Conservation (phyloP, 2,113 vertebrate genomes). For the Tursiops truncatus region DNA sequence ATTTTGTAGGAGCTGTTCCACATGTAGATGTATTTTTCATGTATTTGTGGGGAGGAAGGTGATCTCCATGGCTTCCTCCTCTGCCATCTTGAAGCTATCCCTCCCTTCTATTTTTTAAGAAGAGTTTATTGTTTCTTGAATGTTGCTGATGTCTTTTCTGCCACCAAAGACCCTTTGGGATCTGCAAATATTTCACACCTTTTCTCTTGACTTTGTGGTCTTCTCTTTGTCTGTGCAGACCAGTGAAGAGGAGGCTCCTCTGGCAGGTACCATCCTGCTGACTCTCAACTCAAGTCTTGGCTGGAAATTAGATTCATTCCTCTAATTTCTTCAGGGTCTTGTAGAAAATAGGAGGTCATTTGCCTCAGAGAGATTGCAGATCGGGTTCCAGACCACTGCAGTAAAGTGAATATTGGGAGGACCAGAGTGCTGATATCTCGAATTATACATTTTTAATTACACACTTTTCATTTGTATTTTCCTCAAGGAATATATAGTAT, state of each 20-base stretch:
- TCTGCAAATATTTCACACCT: not conserved
- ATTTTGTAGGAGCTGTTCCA: too few species aligned
- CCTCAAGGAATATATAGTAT: not conserved
- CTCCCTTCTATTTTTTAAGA: not conserved
- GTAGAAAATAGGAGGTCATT: not conserved
- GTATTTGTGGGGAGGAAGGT: too few species aligned
- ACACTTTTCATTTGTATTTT: not conserved
- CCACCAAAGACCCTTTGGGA: not conserved
- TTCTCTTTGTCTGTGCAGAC: not conserved
- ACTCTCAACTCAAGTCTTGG: not conserved
- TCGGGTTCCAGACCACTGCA: too few species aligned
- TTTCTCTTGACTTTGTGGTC: not conserved
- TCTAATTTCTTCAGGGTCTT: not conserved
- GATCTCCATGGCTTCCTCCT: too few species aligned
- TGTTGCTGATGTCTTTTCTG: not conserved
- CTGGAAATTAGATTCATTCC: not conserved
- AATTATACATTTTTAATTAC: not conserved
- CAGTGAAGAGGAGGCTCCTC: not conserved
- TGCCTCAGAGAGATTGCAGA: not conserved
- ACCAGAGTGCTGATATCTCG: too few species aligned
- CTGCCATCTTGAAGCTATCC: not conserved
- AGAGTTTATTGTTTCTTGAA: not conserved
- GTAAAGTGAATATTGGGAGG: too few species aligned
- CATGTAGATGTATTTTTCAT: too few species aligned
- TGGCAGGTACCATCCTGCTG: not conserved